Base-by-base conservation (phyloP, 2,888 invertebrate species). In the Nebria brevicollis region DNA sequence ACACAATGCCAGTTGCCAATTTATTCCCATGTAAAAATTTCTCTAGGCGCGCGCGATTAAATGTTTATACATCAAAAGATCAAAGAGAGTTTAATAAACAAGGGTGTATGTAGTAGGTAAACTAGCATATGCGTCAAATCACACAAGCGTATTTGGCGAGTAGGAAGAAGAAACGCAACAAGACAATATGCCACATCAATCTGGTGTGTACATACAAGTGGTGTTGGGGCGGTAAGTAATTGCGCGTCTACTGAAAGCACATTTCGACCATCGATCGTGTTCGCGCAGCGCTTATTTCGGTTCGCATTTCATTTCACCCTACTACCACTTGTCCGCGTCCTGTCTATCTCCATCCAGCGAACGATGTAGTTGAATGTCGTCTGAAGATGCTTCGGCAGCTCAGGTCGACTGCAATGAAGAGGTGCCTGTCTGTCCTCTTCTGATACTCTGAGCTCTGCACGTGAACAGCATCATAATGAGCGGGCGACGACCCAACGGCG, bases 151-250 rank as follows among this genome's bases (percentile, higher is more conserved):
- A 54, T 54, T 68, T 7, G 65, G 65, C 65, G 54, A 54, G 54
- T 11, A 54, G 2, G 2, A 8, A 8, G 13, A 11, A 8, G 54
- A n/a, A 42, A 13, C 42, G 75, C 75, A 75, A 75, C 75, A 64
- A 13, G 64, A 75, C 75, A 75, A 75, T 75, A 75, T 75, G 75
- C 75, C 75, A 75, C 75, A 75, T 75, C 75, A 75, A 75, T 75
- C 75, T 64, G 75, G 34, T 34, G 5, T 34, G 34, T 34, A 34
- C 5, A 25, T 54, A 75, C 75, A 75, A 75, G 75, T 64, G 75
- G 64, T 75, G 15, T 75, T 25, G 75, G 54, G 75, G 64, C 64
- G 75, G 75, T 75, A 75, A 75, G 75, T 75, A 75, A 75, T 75
- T 75, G 75, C 75, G 64, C 75, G 75, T 75, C 75, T 43, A 75